phyloP scores from a whole-genome alignment of 2,888 invertebrate genomes.

The Limnephilus rhombicus region DNA sequence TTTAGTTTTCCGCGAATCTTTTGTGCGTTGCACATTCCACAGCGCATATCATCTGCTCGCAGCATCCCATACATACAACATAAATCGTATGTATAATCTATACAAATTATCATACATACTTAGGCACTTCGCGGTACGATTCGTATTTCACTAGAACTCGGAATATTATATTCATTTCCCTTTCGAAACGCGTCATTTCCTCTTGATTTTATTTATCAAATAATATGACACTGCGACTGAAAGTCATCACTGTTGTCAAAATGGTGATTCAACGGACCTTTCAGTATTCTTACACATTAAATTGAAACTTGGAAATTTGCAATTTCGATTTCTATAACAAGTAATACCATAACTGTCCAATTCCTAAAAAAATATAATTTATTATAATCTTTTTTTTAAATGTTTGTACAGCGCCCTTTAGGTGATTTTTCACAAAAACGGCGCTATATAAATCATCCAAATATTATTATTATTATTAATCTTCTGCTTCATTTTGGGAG shows the following conservation, averaged over 20 bases:
- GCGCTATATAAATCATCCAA: too few relatives aligned
- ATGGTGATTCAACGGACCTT: neutral
- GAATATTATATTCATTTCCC: neutral
- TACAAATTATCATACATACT: too few relatives aligned
- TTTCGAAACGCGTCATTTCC: neutral
- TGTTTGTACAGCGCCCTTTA: too few relatives aligned
- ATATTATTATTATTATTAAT: neutral
- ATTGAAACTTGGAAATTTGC: neutral
- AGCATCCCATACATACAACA: neutral
- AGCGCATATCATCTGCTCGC: constrained; percentile 4
- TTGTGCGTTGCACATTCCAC: constrained; percentile 26
- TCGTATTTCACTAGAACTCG: neutral
- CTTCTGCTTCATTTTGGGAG: neutral
- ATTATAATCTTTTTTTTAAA: too few relatives aligned
- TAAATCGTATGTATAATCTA: too few relatives aligned
- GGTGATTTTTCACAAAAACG: too few relatives aligned
- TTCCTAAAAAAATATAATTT: neutral
- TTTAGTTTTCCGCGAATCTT: constrained; percentile 34
- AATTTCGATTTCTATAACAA: too few relatives aligned
- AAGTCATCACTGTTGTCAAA: neutral
- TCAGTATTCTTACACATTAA: neutral
- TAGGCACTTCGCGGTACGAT: neutral
- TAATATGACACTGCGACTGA: neutral
- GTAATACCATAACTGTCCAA: neutral
- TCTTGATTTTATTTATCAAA: neutral